Percentiles rank a stretch among this genome's conserved stretches.
phyloP scores from a whole-genome alignment of 2,888 invertebrate genomes.

The Fragum fragum region DNA sequence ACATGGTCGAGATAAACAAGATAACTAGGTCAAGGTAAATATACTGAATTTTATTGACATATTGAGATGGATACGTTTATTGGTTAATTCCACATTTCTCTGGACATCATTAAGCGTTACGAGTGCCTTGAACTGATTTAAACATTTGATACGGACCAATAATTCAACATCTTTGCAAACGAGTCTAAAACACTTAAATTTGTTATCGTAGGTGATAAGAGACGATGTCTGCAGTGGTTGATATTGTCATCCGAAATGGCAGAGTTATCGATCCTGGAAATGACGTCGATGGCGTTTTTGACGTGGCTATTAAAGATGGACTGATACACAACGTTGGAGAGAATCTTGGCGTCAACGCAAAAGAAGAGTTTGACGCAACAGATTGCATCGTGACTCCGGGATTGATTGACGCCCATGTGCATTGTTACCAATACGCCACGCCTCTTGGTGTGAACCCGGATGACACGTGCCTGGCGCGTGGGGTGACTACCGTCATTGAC shows the following conservation, averaged over 20 bases:
- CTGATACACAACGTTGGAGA: slow-evolving; percentile 58
- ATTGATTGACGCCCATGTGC: slow-evolving; percentile 83
- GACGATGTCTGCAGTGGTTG: slow-evolving; percentile 28
- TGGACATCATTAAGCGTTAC: no score
- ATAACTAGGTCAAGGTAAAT: no score
- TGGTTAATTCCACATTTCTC: no score
- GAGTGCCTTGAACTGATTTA: no score
- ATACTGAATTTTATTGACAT: no score
- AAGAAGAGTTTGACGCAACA: slow-evolving; percentile 73
- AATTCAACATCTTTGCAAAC: no score
- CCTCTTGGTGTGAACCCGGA: slow-evolving; percentile 83
- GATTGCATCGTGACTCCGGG: slow-evolving; percentile 83
- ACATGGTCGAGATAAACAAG: no score
- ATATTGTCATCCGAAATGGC: slow-evolving; percentile 74
- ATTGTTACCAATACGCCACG: slow-evolving; percentile 81
- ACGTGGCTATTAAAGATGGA: slow-evolving; percentile 70
- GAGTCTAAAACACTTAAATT: no score
- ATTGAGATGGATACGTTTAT: no score
- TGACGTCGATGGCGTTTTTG: slow-evolving; percentile 65
- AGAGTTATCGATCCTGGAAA: slow-evolving; percentile 80
- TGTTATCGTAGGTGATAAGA: no score
- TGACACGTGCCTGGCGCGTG: slow-evolving; percentile 76
- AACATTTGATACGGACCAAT: no score
- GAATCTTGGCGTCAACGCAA: slow-evolving; percentile 52
- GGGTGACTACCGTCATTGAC: slow-evolving; percentile 81